Base-by-base conservation (phyloP, 2,888 invertebrate genomes). In the Amblyjoppa fuscipennis region DNA sequence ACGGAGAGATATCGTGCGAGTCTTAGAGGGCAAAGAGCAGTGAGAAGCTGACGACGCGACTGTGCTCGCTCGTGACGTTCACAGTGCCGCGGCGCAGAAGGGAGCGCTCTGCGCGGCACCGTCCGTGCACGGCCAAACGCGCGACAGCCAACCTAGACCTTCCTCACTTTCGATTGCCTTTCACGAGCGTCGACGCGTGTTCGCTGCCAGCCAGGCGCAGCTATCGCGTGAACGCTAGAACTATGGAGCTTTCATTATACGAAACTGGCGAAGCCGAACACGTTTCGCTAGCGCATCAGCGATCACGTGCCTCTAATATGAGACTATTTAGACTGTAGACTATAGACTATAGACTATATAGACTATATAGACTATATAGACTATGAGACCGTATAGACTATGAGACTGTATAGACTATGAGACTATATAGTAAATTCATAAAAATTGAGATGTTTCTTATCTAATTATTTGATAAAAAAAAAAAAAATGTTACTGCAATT, bases 151-250 rank as follows among this genome's bases (percentile, higher is more conserved):
- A 81, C 80, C 83, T 80, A 84, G 83, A 84, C 83, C 84, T 84
- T 84, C 64, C 80, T 59, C 76, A 80, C 84, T 80, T 84, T 84
- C 84, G 76, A 80, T 84, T 73, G 80, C 56, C 76, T 80, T 73
- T 77, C 59, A 68, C 80, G 66, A 31, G 53, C 61, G 45, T n/a
- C 76, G 45, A 45, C 56, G 76, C 73, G 77, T 16, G 80, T 59
- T 38, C 20, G 20, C 61, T 34, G 20, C 69, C 38, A 51, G n/a
- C 51, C 16, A 51, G 53, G 31, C 76, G 66, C n/a, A 38, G 41
- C 31, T 68, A 38, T 68, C 38, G 38, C 66, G 3, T 38, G 6
- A 6, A 61, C 61, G 34, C 13, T 61, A 61, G 16, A 79, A 13
- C 45, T 71, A 41, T 20, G 16, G 51, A 71, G 64, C 71, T 31